Evolutionary conservation across 2,113 vertebrate species (phyloP).

Genomic region (Apus apus): DNA sequence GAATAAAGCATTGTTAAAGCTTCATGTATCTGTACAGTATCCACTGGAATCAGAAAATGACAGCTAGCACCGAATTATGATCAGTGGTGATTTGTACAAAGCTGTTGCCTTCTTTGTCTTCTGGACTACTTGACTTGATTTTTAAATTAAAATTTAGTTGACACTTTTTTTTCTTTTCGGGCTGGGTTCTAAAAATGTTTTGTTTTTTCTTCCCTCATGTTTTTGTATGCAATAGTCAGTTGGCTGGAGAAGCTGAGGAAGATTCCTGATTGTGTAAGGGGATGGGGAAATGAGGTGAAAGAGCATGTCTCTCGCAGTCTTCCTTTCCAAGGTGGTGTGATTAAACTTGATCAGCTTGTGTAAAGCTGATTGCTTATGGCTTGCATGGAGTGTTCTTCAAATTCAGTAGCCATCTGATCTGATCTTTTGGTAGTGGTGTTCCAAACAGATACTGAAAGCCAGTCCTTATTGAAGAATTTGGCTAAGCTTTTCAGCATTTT

Average conservation of each 20-base stretch:
- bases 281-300: conserved; percentile 81
- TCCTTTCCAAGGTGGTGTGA: conserved; percentile 81
- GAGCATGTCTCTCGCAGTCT: conserved; percentile 75
- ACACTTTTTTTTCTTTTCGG: not conserved
- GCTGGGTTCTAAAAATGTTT: conserved; percentile 43
- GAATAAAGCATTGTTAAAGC: not conserved
- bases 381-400: conserved; percentile 63
- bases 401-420: not conserved
- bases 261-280: conserved; percentile 82
- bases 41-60: not conserved
- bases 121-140: not conserved
- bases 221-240: conserved; percentile 76
- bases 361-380: conserved; percentile 68
- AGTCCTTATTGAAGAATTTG: not conserved
- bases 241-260: conserved; percentile 86
- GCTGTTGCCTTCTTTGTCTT: not conserved
- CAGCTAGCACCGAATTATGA: not conserved
- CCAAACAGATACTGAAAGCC: conserved; percentile 45
- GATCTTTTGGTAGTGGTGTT: not conserved
- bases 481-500: conserved; percentile 11
- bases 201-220: not conserved
- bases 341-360: conserved; percentile 59
- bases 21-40: not conserved
- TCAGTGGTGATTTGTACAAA: not conserved
- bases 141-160: not conserved